A percentile compares a stretch with the other conserved stretches of the same genome.
Evolutionary conservation across 2,888 invertebrate species (phyloP).

Genomic region (Rhamphomyia laevipes): DNA sequence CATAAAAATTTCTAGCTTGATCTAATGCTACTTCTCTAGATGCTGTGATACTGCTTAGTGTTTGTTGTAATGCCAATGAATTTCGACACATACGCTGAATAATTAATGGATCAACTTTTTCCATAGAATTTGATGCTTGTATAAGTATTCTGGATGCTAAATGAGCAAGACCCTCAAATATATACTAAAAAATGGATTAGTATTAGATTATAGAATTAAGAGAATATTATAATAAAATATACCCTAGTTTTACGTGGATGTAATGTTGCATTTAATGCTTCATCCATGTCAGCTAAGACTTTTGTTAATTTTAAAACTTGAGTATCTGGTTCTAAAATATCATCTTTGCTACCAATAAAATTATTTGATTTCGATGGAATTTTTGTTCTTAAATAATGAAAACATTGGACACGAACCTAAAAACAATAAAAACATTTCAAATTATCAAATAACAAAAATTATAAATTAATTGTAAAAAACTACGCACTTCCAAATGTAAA

Average conservation of each 20-base stretch:
- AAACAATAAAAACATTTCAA: constrained; percentile 13
- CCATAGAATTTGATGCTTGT: constrained; percentile 66
- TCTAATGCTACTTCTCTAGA: constrained; percentile 74
- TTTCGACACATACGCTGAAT: constrained; percentile 79
- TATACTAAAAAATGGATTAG: constrained; percentile 49
- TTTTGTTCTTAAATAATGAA: constrained; percentile 69
- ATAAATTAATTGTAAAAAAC: not conserved
- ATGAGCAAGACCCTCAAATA: constrained; percentile 78
- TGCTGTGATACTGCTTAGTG: constrained; percentile 72
- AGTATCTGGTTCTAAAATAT: constrained; percentile 64
- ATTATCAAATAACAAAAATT: not conserved
- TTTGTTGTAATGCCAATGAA: constrained; percentile 74
- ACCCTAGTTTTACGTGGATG: constrained; percentile 69
- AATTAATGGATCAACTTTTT: constrained; percentile 66
- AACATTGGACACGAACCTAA: constrained; percentile 83
- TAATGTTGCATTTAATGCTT: constrained; percentile 60
- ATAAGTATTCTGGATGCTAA: constrained; percentile 69
- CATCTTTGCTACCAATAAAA: constrained; percentile 43
- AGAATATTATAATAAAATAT: constrained; percentile 14
- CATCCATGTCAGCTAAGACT: constrained; percentile 65
- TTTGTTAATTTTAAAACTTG: constrained; percentile 66
- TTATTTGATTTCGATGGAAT: constrained; percentile 27
- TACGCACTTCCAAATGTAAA: constrained; percentile 73
- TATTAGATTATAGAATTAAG: constrained; percentile 5
- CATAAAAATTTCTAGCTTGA: constrained; percentile 79